phyloP scores from a whole-genome alignment of 2,113 vertebrate species.

The Microtus montanus region DNA sequence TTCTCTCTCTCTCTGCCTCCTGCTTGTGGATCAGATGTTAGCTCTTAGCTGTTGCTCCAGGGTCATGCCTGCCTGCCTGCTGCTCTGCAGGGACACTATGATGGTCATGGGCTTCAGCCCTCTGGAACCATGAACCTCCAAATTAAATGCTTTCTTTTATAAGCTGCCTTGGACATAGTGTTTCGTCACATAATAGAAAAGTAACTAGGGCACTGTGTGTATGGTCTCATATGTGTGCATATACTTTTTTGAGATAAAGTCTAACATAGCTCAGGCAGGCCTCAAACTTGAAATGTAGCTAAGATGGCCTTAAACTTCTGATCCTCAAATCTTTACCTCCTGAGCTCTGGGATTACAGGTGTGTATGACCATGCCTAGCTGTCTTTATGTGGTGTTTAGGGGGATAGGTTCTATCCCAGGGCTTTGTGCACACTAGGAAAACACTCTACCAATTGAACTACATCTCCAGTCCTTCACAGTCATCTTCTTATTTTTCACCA shows the following conservation, averaged over 20 bases:
- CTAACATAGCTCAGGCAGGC: not conserved
- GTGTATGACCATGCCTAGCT: too few species aligned
- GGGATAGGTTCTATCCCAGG: too few species aligned
- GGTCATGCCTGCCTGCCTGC: not conserved
- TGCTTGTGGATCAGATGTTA: not conserved
- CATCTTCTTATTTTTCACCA: not conserved
- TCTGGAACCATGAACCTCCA: not conserved
- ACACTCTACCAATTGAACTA: not conserved
- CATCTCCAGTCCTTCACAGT: not conserved
- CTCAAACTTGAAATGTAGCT: not conserved
- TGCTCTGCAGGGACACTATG: not conserved
- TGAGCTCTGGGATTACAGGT: too few species aligned
- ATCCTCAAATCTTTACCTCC: too few species aligned
- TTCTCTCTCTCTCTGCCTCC: not conserved
- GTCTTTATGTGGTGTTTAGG: too few species aligned
- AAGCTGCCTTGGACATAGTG: not conserved
- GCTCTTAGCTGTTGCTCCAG: not conserved
- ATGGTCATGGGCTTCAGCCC: not conserved
- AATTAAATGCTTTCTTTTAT: not conserved
- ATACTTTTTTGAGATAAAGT: not conserved
- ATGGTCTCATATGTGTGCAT: not conserved
- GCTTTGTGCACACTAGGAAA: not conserved
- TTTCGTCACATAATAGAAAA: not conserved
- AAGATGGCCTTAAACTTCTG: too few species aligned
- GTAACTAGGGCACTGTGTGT: not conserved